Evolutionary conservation across 2,113 vertebrate genomes (phyloP), one percentile per base, ranked within the genome.

Genomic region (Gnathonemus longibarbis): DNA sequence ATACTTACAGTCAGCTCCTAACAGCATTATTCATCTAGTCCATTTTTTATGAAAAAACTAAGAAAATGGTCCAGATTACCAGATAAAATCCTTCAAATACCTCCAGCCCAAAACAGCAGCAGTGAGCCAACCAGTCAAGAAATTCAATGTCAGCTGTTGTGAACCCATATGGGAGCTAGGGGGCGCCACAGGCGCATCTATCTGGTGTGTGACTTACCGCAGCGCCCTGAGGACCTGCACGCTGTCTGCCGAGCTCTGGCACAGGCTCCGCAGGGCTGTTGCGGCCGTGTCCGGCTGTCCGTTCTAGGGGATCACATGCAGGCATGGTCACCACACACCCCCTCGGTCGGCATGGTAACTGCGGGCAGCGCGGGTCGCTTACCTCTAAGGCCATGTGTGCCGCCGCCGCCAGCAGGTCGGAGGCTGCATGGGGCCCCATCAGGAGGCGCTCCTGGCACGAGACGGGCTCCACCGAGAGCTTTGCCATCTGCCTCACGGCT

Each of bases 311-410:
- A 74, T 50, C 13, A 31, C n/a, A 19, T 27, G n/a, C 21, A 9
- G 15, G 45, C 39, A 88, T 0, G 11, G 56, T 24, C n/a, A 89
- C 66, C 10, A 70, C 11, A 48, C 80, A n/a, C 19, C 5, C 45
- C 8, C 83, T 48, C 7, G 45, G 39, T 84, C 19, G 1, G 4
- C 42, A 45, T 11, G 83, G 19, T 24, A 17, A 48, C 39, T 39
- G 39, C 21, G 0, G 45, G 8, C 42, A 10, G 42, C 45, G 9
- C 24, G 42, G 11, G 74, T 19, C 35, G 0, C 93, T 89, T 95
- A 99, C 98, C 96, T 98, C 96, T 91, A 99, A 93, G 93, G 98
- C 98, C 91, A 98, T 96, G 77, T 98, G 96, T 91, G 97, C 97
- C 89, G 97, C 97, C 92, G 97, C 95, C 93, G 92, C 95, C 88